Conservation (phyloP, 1,140 invertebrate species). For the Listronotus oregonensis region DNA sequence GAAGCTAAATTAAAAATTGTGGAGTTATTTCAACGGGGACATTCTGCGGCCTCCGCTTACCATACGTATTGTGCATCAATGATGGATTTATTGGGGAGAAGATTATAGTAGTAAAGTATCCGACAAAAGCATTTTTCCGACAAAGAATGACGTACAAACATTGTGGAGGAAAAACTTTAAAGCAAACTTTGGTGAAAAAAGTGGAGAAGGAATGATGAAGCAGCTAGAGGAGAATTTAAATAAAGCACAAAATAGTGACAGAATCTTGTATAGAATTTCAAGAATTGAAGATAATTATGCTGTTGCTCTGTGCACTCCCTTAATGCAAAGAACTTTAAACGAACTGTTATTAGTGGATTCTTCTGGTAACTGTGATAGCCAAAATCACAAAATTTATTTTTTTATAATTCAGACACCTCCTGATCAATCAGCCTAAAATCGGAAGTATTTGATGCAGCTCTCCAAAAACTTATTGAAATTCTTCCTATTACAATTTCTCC, state of each 20-base stretch:
- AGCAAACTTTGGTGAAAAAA: conserved; percentile 16
- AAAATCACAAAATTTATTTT: too few relatives aligned
- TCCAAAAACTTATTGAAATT: too few relatives aligned
- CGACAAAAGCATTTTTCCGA: conserved; percentile 17
- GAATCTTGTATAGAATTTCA: too few relatives aligned
- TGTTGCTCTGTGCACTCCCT: too few relatives aligned
- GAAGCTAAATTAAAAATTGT: conserved; percentile 17
- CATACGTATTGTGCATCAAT: conserved; percentile 20
- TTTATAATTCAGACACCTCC: too few relatives aligned
- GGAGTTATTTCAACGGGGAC: conserved; percentile 18
- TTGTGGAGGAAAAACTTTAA: conserved; percentile 16
- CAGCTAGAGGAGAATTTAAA: conserved; percentile 12
- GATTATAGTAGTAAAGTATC: conserved; percentile 19
- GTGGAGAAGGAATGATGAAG: conserved; percentile 17
- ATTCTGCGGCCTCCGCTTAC: conserved; percentile 6
- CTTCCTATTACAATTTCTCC: too few relatives aligned
- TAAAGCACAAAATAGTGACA: conserved; percentile 9
- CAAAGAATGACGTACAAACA: conserved; percentile 11
- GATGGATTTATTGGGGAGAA: conserved; percentile 10
- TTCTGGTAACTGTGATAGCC: too few relatives aligned
- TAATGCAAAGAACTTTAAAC: too few relatives aligned
- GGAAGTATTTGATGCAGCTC: too few relatives aligned
- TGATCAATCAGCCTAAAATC: too few relatives aligned
- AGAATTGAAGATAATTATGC: too few relatives aligned
- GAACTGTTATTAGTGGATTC: too few relatives aligned